A percentile compares a stretch with the other conserved stretches of the same genome.
Conservation (phyloP, 2,113 vertebrate genomes). For the Polypterus senegalus region DNA sequence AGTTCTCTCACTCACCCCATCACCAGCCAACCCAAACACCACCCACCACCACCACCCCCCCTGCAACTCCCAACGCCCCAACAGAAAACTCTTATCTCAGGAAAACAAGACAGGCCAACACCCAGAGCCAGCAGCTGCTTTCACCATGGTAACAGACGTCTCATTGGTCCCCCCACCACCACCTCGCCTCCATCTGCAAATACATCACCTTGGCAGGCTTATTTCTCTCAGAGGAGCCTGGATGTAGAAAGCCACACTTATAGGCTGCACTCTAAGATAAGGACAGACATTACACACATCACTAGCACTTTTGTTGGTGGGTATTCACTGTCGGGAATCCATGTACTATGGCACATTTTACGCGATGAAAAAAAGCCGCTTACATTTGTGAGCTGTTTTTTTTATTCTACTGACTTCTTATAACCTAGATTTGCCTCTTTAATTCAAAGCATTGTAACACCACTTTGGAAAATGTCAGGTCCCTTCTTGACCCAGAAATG, state of each 20-base stretch:
- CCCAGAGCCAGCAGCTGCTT: slow-evolving; percentile 11
- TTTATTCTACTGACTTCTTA: no score
- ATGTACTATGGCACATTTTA: background rate
- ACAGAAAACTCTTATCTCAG: slow-evolving; percentile 24
- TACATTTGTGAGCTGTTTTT: no score
- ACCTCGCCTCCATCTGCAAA: slow-evolving; percentile 1
- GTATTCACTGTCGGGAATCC: background rate
- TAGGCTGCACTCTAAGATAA: background rate
- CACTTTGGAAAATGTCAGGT: no score
- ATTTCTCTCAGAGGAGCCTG: background rate
- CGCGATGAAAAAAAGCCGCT: no score
- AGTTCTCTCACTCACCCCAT: background rate
- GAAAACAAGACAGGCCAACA: slow-evolving; percentile 16
- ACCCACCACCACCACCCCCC: background rate
- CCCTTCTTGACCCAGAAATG: no score
- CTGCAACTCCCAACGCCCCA: background rate
- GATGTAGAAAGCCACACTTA: slow-evolving; percentile 2
- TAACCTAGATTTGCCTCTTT: no score
- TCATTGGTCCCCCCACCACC: slow-evolving; percentile 6
- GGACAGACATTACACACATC: background rate
- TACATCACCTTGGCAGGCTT: slow-evolving; percentile 8
- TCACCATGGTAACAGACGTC: slow-evolving; percentile 15
- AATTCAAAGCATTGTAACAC: no score
- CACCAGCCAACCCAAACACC: background rate
- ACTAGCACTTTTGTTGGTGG: background rate